Percentiles rank a stretch among this genome's conserved stretches.
These are phyloP conservation scores for Ramphastos sulfuratus DNA, from an alignment of 2,113 vertebrate genomes.

Conservation along the genomic window DNA sequence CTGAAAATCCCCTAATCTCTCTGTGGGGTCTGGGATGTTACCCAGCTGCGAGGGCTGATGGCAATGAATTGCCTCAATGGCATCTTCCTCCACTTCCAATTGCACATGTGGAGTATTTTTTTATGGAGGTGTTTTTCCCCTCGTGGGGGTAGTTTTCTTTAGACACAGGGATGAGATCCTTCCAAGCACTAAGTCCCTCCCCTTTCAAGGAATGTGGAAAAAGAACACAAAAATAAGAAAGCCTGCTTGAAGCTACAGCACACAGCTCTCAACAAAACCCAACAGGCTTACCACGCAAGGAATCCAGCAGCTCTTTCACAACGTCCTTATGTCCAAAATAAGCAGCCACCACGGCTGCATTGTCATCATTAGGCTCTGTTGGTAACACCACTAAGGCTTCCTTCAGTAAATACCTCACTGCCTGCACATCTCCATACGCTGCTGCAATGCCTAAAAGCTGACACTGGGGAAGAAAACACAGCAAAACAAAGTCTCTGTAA, in stretches of 20 bases:
- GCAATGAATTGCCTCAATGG: conserved; percentile 5
- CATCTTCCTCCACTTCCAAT: neutral
- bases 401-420: conserved; percentile 83
- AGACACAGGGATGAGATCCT: neutral
- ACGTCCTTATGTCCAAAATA: conserved; percentile 82
- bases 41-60: neutral
- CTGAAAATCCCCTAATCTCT: conserved; percentile 2
- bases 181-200: neutral
- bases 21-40: neutral
- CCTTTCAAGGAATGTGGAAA: neutral
- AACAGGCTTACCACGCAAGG: conserved; percentile 77
- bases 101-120: conserved; percentile 11
- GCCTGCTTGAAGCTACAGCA: neutral
- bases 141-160: neutral
- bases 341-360: conserved; percentile 87
- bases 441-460: conserved; percentile 82
- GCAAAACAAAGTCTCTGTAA: neutral
- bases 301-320: conserved; percentile 86
- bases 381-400: conserved; percentile 77
- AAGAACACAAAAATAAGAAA: neutral
- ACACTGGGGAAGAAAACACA: conserved; percentile 52
- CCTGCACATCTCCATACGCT: conserved; percentile 83
- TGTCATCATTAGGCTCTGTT: conserved; percentile 80
- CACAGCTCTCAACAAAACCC: neutral
- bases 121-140: neutral